phyloP scores from a whole-genome alignment of 2,797 vertebrate species.

The Distichodus sexfasciatus region DNA sequence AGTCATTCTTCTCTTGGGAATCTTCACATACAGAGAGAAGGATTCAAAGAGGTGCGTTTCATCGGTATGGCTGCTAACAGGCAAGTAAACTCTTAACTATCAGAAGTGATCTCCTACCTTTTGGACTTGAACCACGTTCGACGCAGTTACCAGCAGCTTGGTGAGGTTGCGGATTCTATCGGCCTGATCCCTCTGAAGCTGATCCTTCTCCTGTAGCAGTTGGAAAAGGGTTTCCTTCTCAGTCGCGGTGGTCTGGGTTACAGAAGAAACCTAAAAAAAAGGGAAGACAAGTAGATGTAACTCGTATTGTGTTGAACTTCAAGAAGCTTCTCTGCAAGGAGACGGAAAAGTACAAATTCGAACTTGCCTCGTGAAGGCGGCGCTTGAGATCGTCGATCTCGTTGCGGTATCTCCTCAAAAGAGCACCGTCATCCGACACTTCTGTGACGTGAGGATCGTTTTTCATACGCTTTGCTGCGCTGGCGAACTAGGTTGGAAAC shows the following conservation, averaged over 20 bases:
- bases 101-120: conserved; percentile 54
- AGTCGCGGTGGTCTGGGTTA: conserved; percentile 82
- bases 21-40: conserved; percentile 60
- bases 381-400: conserved; percentile 92
- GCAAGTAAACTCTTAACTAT: too few species aligned
- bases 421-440: conserved; percentile 89
- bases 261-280: conserved; percentile 81
- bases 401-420: conserved; percentile 89
- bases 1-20: conserved; percentile 86
- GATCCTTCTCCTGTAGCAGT: conserved; percentile 88
- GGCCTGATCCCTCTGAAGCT: conserved; percentile 87
- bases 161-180: conserved; percentile 87
- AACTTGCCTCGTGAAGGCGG: conserved; percentile 82
- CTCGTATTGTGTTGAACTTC: neutral
- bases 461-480: conserved; percentile 94
- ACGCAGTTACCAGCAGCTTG: conserved; percentile 84
- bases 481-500: conserved; percentile 83
- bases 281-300: neutral
- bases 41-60: neutral
- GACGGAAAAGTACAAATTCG: too few species aligned
- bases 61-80: neutral
- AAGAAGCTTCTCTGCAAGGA: too few species aligned
- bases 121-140: conserved; percentile 62
- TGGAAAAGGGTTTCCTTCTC: conserved; percentile 87
- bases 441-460: conserved; percentile 96